Evolutionary conservation across 2,113 vertebrate genomes (phyloP).

Genomic region (Micromys minutus): DNA sequence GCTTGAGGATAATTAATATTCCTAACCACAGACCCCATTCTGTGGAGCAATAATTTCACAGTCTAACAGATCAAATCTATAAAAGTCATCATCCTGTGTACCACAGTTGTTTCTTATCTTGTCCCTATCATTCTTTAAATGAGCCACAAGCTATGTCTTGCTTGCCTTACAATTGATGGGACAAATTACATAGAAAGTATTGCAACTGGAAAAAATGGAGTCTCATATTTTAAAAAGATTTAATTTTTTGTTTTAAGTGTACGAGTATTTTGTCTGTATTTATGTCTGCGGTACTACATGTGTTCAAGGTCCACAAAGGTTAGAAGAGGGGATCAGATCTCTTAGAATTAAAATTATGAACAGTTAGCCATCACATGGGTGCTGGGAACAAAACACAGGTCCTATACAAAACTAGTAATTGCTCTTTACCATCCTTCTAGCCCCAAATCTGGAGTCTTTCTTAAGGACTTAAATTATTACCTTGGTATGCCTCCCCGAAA

Average conservation of each 20-base stretch:
- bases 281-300: neutral
- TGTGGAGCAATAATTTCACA: neutral
- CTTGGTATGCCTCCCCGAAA: accelerated
- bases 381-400: no score
- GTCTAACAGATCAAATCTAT: neutral
- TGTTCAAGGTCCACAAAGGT: neutral
- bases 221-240: neutral
- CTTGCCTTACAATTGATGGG: neutral
- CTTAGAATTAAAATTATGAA: neutral
- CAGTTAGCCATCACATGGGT: neutral
- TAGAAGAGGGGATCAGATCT: neutral
- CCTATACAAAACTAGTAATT: no score
- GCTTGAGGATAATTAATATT: no score
- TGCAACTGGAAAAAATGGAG: accelerated
- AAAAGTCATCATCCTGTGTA: neutral
- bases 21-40: no score
- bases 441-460: neutral
- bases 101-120: neutral
- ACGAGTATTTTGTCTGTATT: neutral
- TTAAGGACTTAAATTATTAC: accelerated
- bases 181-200: neutral
- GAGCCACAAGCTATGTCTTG: neutral
- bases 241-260: neutral
- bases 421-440: no score
- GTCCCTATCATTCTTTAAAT: neutral